Conservation (phyloP, 2,113 vertebrate species). For the Chiloscyllium plagiosum region DNA sequence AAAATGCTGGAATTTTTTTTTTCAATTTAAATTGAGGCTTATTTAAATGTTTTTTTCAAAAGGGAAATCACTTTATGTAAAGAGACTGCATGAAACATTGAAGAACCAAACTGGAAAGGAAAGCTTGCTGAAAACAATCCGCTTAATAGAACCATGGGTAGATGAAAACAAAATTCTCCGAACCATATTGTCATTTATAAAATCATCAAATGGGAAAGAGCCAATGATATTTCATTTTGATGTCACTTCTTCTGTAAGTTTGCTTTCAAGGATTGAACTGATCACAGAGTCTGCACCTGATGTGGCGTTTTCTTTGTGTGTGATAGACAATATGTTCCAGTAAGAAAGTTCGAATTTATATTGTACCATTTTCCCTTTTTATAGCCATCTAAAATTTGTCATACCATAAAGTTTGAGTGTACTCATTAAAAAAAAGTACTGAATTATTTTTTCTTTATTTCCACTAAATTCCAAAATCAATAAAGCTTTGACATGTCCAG, state of each 20-base stretch:
- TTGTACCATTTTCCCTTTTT: neutral
- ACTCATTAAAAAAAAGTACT: neutral
- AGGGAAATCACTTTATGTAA: conserved; percentile 92
- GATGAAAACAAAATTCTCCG: conserved; percentile 72
- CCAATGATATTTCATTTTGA: conserved; percentile 82
- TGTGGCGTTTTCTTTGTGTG: neutral
- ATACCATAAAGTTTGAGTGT: neutral
- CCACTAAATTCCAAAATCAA: neutral
- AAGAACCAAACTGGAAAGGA: conserved; percentile 40
- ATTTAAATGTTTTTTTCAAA: conserved; percentile 9
- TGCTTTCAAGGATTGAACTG: neutral
- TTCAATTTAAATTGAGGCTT: neutral
- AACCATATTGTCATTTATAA: conserved; percentile 61
- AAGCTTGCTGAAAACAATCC: conserved; percentile 63
- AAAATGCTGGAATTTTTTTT: neutral
- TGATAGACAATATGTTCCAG: neutral
- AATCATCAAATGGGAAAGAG: conserved; percentile 43
- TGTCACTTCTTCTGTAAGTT: conserved; percentile 82
- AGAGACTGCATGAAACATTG: conserved; percentile 65
- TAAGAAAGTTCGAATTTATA: neutral
- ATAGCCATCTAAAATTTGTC: neutral
- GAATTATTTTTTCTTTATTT: too few species aligned
- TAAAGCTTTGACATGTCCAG: neutral
- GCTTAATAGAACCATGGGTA: conserved; percentile 69
- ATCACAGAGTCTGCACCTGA: neutral